These are phyloP conservation scores for Notodonta ziczac DNA, from an alignment of 2,888 invertebrate species.

Conservation along the genomic window DNA sequence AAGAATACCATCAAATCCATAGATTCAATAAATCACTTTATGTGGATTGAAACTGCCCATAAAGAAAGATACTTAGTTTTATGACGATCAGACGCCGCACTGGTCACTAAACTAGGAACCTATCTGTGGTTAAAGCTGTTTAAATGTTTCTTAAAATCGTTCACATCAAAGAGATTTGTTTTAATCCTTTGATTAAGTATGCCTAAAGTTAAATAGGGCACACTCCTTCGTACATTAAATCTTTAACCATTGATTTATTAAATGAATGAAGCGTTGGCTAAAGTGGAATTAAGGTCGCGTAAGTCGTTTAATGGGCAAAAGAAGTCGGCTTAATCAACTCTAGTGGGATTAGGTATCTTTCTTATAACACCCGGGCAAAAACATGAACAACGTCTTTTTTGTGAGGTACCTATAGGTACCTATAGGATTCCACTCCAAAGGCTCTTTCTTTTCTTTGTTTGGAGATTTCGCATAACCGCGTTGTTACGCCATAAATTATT, in stretches of 20 bases:
- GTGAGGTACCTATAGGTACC: neutral
- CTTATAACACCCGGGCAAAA: neutral
- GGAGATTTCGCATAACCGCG: too few relatives aligned
- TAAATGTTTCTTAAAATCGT: neutral
- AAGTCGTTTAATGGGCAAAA: neutral
- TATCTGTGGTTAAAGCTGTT: neutral
- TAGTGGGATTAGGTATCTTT: neutral
- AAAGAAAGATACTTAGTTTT: neutral
- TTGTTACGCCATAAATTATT: too few relatives aligned
- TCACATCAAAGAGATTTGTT: conserved; percentile 1
- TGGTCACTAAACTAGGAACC: neutral
- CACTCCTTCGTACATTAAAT: neutral
- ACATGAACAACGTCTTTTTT: neutral
- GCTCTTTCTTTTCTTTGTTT: too few relatives aligned
- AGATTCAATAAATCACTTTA: conserved; percentile 1
- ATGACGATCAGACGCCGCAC: neutral
- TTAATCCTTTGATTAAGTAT: neutral
- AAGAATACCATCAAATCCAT: neutral
- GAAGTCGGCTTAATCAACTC: neutral
- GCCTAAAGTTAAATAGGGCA: neutral
- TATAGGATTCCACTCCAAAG: too few relatives aligned
- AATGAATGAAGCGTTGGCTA: neutral
- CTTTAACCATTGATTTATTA: neutral
- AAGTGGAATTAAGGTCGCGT: neutral
- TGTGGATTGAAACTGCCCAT: neutral